phyloP scores from a whole-genome alignment of 1,140 invertebrate species.

The Hirudo medicinalis region DNA sequence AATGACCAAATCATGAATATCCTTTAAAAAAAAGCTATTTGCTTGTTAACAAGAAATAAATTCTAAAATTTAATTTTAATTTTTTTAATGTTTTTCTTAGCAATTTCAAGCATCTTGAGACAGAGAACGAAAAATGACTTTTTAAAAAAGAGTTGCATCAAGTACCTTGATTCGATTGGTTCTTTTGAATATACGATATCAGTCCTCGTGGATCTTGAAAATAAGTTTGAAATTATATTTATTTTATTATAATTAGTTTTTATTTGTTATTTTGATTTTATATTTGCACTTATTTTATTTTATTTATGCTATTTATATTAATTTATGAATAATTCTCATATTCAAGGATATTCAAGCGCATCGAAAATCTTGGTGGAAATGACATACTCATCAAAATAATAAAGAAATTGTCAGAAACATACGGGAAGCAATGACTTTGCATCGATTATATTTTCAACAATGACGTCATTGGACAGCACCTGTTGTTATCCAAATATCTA shows the following conservation, averaged over 20 bases:
- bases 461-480: too few relatives aligned
- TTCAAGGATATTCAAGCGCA: neutral
- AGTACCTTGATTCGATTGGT: conserved; percentile 66
- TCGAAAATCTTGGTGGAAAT: conserved; percentile 19
- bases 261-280: too few relatives aligned
- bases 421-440: too few relatives aligned
- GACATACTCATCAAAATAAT: conserved; percentile 18
- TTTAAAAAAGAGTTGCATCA: conserved; percentile 82
- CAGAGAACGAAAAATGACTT: conserved; percentile 75
- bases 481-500: too few relatives aligned
- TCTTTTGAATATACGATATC: conserved; percentile 74
- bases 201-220: conserved; percentile 57
- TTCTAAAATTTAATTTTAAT: neutral
- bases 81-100: conserved; percentile 1
- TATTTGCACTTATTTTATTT: too few relatives aligned
- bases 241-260: neutral
- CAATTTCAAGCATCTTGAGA: conserved; percentile 59
- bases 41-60: neutral
- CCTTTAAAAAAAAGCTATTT: conserved; percentile 32
- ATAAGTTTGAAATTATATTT: conserved; percentile 32
- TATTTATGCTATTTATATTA: neutral
- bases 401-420: conserved; percentile 17
- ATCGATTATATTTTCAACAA: too few relatives aligned
- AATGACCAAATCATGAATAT: conserved; percentile 82
- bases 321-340: neutral